phyloP scores from a whole-genome alignment of 2,113 vertebrate species.

The Nycticorax nycticorax region DNA sequence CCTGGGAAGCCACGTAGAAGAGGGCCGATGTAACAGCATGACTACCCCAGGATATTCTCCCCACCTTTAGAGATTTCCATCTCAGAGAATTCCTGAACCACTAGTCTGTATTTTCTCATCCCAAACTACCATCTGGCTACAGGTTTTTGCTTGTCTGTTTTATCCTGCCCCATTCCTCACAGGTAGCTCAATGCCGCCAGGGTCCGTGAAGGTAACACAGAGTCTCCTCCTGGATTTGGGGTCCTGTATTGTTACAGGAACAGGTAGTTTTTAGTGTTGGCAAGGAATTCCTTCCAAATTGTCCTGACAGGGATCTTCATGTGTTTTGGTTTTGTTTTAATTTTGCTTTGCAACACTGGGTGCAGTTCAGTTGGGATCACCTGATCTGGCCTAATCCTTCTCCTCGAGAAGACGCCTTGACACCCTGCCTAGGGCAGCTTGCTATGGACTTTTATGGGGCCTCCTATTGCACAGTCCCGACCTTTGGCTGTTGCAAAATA shows the following conservation, averaged over 20 bases:
- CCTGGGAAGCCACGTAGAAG: not conserved
- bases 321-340: not conserved
- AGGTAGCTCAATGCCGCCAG: not conserved
- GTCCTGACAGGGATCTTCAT: not conserved
- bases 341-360: not conserved
- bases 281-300: not conserved
- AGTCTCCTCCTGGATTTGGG: not conserved
- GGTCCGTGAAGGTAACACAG: rapidly evolving
- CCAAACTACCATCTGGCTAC: not conserved
- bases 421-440: not conserved
- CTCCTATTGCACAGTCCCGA: not conserved
- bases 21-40: not conserved
- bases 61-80: not conserved
- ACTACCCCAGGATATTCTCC: not conserved
- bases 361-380: not conserved
- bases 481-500: not conserved
- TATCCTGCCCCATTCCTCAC: not conserved
- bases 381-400: not conserved
- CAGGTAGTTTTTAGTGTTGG: not conserved
- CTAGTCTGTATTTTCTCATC: not conserved
- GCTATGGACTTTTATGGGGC: not conserved
- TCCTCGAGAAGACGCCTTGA: not conserved
- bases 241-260: not conserved
- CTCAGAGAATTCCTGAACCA: not conserved
- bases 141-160: not conserved